Conservation (phyloP, 2,113 vertebrate species). For the Fulmarus glacialis region DNA sequence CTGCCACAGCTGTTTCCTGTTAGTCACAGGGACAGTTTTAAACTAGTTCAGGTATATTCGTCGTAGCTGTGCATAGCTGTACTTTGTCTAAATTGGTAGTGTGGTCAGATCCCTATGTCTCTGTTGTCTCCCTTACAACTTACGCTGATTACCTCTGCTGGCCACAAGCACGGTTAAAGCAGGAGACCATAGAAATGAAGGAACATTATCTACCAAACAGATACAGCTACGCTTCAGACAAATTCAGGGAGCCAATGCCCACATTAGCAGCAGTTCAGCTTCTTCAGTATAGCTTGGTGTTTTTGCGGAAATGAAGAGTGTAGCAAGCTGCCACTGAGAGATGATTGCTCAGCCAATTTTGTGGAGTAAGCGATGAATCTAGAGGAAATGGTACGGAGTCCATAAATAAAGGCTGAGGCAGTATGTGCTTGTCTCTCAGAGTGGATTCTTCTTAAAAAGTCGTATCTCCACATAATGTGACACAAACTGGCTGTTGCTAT, state of each 20-base stretch:
- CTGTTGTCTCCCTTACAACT: not conserved
- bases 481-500: not conserved
- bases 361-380: not conserved
- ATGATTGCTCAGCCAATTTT: not conserved
- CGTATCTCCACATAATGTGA: not conserved
- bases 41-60: not conserved
- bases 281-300: not conserved
- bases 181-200: not conserved
- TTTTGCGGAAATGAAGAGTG: not conserved
- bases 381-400: not conserved
- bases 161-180: not conserved
- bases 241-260: not conserved
- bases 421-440: not conserved
- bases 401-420: not conserved
- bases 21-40: not conserved
- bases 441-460: not conserved
- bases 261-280: not conserved
- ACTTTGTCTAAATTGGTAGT: not conserved
- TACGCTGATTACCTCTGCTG: not conserved
- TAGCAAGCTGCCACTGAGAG: not conserved
- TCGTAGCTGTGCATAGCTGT: not conserved
- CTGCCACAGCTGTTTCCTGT: not conserved
- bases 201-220: not conserved
- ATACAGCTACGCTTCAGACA: not conserved
- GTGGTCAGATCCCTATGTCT: not conserved